These are phyloP conservation scores for Hydrolagus colliei DNA, from an alignment of 2,797 vertebrate genomes.

Conservation along the genomic window DNA sequence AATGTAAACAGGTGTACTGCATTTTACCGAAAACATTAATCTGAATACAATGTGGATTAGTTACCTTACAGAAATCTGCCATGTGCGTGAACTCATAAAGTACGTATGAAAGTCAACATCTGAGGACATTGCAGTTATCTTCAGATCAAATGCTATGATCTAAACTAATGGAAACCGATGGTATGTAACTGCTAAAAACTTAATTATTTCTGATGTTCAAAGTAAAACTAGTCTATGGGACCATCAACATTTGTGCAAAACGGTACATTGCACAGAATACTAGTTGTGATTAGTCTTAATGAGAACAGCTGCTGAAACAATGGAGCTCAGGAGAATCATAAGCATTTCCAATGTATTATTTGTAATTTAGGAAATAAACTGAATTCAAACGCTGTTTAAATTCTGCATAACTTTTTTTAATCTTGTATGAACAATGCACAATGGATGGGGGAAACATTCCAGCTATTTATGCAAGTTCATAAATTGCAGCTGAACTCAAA, in stretches of 20 bases:
- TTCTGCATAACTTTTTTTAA: background rate
- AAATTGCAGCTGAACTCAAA: background rate
- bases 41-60: too few species aligned
- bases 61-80: too few species aligned
- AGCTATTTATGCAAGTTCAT: background rate
- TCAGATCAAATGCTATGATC: background rate
- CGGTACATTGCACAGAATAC: background rate
- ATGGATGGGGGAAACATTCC: background rate
- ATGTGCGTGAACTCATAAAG: too few species aligned
- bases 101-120: background rate
- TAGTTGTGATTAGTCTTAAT: background rate
- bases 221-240: background rate
- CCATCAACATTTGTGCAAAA: background rate
- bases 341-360: background rate
- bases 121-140: background rate
- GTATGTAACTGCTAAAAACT: background rate
- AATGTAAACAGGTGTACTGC: too few species aligned
- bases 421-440: background rate
- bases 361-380: background rate
- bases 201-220: background rate
- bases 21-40: too few species aligned
- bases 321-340: background rate
- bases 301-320: background rate
- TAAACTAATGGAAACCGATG: background rate
- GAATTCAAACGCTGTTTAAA: constrained; percentile 16